These are phyloP conservation scores for Labeo catla DNA, from an alignment of 2,113 vertebrate genomes.

Conservation along the genomic window DNA sequence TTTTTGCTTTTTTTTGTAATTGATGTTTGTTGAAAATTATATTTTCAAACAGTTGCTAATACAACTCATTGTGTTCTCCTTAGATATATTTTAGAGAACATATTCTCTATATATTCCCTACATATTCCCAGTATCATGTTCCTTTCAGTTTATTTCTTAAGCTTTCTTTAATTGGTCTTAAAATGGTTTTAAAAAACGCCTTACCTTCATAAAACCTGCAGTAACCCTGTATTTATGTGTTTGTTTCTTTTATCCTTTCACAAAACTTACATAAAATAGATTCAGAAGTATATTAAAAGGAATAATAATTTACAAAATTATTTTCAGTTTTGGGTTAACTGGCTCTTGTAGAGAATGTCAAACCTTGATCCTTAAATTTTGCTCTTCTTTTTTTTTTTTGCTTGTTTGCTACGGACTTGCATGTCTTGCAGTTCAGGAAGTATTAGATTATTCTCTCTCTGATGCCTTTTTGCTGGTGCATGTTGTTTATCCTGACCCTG, in stretches of 20 bases:
- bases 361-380: not conserved
- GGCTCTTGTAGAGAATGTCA: not conserved
- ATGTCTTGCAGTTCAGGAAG: not conserved
- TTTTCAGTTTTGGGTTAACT: not conserved
- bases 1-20: too few relatives aligned
- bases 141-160: not conserved
- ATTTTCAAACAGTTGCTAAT: too few relatives aligned
- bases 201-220: not conserved
- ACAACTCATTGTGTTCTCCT: too few relatives aligned
- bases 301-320: not conserved
- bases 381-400: not conserved
- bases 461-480: not conserved
- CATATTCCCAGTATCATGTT: not conserved
- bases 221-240: not conserved
- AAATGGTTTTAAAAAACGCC: not conserved
- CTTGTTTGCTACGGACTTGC: not conserved
- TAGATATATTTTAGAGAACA: too few relatives aligned
- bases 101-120: too few relatives aligned
- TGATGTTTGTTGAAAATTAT: too few relatives aligned
- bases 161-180: not conserved
- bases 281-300: not conserved
- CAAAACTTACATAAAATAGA: not conserved
- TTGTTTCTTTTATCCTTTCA: not conserved
- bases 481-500: not conserved
- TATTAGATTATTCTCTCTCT: not conserved